These are phyloP conservation scores for Rhyzopertha dominica DNA, from an alignment of 1,140 invertebrate genomes.

Conservation along the genomic window DNA sequence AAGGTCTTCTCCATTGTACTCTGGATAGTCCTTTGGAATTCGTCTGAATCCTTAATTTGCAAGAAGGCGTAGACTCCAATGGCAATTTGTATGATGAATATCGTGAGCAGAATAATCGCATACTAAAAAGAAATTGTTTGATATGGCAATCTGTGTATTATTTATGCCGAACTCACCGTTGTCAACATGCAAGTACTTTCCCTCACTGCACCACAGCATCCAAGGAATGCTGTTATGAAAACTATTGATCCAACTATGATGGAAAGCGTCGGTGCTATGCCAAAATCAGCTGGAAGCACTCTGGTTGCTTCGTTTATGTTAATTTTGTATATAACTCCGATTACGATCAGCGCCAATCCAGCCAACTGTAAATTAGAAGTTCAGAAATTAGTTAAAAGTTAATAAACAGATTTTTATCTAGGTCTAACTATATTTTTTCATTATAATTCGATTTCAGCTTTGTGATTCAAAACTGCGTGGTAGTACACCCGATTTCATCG, in stretches of 20 bases:
- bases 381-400: too few species aligned
- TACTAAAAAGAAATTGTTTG: conserved; percentile 49
- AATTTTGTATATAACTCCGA: conserved; percentile 40
- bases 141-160: too few species aligned
- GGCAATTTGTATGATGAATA: conserved; percentile 52
- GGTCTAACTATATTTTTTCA: too few species aligned
- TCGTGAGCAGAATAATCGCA: conserved; percentile 46
- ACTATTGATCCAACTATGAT: conserved; percentile 75
- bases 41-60: conserved; percentile 33
- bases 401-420: too few species aligned
- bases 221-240: conserved; percentile 78
- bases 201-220: conserved; percentile 79
- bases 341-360: conserved; percentile 35
- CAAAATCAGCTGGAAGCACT: conserved; percentile 29
- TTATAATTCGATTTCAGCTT: too few species aligned
- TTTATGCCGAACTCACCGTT: conserved; percentile 52
- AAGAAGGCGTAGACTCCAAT: conserved; percentile 46
- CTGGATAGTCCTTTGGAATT: conserved; percentile 13
- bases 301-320: conserved; percentile 30
- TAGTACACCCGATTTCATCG: too few species aligned
- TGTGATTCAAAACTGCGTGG: too few species aligned
- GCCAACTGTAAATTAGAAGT: too few species aligned
- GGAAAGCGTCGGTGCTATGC: conserved; percentile 64
- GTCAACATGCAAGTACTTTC: conserved; percentile 79
- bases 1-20: conserved; percentile 37